A percentile compares a stretch with the other conserved stretches of the same genome.
These are phyloP conservation scores for Sanderia malayensis DNA, from an alignment of 30 jellyfish, hydroid and myxozoan species.

Conservation along the genomic window DNA sequence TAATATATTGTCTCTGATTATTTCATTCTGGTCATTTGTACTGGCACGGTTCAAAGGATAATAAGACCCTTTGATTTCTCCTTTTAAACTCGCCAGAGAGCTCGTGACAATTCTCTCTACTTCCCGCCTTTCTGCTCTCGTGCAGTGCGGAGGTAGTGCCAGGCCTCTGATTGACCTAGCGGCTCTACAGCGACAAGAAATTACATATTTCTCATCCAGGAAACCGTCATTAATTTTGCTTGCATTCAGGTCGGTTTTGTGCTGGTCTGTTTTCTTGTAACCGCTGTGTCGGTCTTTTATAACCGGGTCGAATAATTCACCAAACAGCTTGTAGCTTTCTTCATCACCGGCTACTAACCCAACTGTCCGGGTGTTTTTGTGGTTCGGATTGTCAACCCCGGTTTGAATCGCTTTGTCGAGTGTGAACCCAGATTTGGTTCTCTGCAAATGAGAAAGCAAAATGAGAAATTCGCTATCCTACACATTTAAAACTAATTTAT, in stretches of 20 bases:
- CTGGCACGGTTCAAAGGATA: constrained; percentile 64
- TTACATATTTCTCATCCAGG: too few relatives aligned
- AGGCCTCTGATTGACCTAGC: too few relatives aligned
- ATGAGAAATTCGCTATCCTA: constrained; percentile 17
- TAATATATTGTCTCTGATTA: constrained; percentile 64
- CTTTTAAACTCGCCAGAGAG: constrained; percentile 36
- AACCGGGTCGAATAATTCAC: constrained; percentile 48
- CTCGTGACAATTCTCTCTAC: constrained; percentile 32
- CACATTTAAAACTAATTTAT: constrained; percentile 50
- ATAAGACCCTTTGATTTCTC: constrained; percentile 59
- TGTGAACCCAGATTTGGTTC: constrained; percentile 62
- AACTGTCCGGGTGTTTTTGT: constrained; percentile 78
- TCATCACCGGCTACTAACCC: constrained; percentile 90
- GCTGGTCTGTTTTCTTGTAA: constrained; percentile 13
- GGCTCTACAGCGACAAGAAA: too few relatives aligned
- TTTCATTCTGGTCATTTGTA: constrained; percentile 65
- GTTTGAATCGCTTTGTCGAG: constrained; percentile 77
- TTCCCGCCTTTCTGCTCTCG: too few relatives aligned
- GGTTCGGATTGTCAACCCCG: constrained; percentile 96
- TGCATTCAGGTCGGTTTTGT: constrained; percentile 45
- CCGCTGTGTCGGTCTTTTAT: constrained; percentile 58
- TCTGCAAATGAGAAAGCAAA: too few relatives aligned
- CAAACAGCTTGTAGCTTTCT: constrained; percentile 41
- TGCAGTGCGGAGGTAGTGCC: too few relatives aligned
- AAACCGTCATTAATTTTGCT: constrained; percentile 46